A percentile compares a stretch with the other conserved stretches of the same genome.
phyloP scores from a whole-genome alignment of 2,888 invertebrate species.

The Blera fallax region DNA sequence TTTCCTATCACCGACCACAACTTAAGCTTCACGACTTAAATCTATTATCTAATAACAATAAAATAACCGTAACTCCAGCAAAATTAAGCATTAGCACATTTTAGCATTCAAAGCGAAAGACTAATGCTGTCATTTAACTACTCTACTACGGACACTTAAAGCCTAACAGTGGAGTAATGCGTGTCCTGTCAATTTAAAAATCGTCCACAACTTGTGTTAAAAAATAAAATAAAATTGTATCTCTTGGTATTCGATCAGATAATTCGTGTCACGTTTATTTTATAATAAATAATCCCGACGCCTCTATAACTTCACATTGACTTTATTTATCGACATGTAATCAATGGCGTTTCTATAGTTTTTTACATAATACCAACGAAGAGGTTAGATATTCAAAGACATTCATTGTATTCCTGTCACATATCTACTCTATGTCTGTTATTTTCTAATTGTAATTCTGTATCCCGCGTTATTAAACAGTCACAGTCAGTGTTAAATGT shows the following conservation, averaged over 20 bases:
- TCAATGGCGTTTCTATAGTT: conserved; percentile 42
- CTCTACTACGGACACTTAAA: no score
- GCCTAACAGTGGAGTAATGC: no score
- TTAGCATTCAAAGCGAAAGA: no score
- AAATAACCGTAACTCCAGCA: no score
- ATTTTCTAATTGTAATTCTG: not conserved
- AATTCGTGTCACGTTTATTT: conserved; percentile 56
- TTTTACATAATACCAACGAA: conserved; percentile 43
- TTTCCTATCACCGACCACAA: no score
- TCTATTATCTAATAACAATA: no score
- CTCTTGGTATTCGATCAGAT: conserved; percentile 3
- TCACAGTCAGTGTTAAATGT: not conserved
- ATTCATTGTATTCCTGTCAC: conserved; percentile 18
- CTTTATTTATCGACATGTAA: conserved; percentile 53
- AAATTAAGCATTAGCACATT: no score
- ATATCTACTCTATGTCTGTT: conserved; percentile 4
- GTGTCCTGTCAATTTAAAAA: not conserved
- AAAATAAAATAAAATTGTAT: not conserved
- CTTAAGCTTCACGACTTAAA: no score
- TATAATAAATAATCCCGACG: conserved; percentile 55
- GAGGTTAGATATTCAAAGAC: conserved; percentile 18
- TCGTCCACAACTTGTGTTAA: not conserved
- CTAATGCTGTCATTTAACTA: no score
- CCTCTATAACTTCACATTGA: conserved; percentile 48
- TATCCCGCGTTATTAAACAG: not conserved